Evolutionary conservation across 2,888 invertebrate species (phyloP).

Genomic region (Eristalinus sepulchralis): DNA sequence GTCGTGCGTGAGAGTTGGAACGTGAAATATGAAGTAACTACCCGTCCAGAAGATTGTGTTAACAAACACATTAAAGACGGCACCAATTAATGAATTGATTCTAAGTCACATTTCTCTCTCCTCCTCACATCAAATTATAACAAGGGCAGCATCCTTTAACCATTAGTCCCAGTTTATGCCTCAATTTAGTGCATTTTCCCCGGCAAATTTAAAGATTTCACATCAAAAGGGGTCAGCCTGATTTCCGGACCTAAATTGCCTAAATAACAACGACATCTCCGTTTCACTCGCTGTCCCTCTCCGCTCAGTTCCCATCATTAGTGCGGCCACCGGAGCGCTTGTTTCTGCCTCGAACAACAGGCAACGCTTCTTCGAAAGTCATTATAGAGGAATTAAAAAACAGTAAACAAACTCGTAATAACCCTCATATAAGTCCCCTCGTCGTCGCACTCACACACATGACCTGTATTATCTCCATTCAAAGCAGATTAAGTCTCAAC

Average conservation of each 20-base stretch:
- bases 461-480: constrained; percentile 61
- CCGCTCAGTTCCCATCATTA: neutral
- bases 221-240: neutral
- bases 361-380: constrained; percentile 16
- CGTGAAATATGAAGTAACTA: too few relatives aligned
- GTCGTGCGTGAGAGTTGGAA: too few relatives aligned
- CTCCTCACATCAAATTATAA: too few relatives aligned
- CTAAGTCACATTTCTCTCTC: too few relatives aligned
- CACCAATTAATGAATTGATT: too few relatives aligned
- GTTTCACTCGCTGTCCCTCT: neutral
- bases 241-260: neutral
- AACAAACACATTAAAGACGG: too few relatives aligned
- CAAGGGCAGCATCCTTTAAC: neutral
- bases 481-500: constrained; percentile 61
- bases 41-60: too few relatives aligned
- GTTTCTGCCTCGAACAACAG: constrained; percentile 15
- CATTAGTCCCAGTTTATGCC: neutral
- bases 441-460: constrained; percentile 34
- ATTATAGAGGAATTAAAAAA: constrained; percentile 57
- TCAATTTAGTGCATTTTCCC: neutral
- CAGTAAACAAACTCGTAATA: constrained; percentile 65
- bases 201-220: neutral
- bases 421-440: constrained; percentile 56
- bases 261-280: neutral
- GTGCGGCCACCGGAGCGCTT: neutral